Conservation (phyloP, 2,797 vertebrate genomes). For the Channallabes apus region DNA sequence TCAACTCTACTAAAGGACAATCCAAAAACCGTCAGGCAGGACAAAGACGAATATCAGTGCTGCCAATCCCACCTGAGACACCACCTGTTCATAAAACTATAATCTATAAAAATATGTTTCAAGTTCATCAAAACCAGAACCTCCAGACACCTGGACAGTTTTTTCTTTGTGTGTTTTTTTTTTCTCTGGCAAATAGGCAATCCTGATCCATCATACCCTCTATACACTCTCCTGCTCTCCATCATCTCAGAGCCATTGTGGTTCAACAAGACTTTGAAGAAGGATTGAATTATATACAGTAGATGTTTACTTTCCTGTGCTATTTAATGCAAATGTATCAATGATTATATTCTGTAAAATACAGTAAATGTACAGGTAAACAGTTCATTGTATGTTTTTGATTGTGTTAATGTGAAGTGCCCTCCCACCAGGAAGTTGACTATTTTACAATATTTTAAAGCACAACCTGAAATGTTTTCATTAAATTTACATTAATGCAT, state of each 20-base stretch:
- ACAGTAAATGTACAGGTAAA: not conserved
- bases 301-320: conserved; percentile 6
- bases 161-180: not conserved
- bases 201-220: conserved; percentile 19
- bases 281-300: not conserved
- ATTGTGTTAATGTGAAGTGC: not conserved
- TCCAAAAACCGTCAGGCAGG: not conserved
- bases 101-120: conserved; percentile 36
- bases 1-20: conserved; percentile 14
- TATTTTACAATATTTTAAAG: not conserved
- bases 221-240: conserved; percentile 17
- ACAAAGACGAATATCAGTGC: conserved; percentile 11
- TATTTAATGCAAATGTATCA: not conserved
- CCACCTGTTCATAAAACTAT: conserved; percentile 35
- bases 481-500: no score
- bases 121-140: conserved; percentile 29
- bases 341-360: not conserved
- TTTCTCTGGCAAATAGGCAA: conserved; percentile 26
- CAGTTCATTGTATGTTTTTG: not conserved
- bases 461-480: not conserved
- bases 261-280: not conserved
- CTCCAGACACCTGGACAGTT: conserved; percentile 12
- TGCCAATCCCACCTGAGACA: conserved; percentile 29
- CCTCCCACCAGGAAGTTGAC: not conserved
- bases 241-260: conserved; percentile 13